Evolutionary conservation across 2,797 vertebrate species (phyloP).

Genomic region (Neopelma chrysocephalum): DNA sequence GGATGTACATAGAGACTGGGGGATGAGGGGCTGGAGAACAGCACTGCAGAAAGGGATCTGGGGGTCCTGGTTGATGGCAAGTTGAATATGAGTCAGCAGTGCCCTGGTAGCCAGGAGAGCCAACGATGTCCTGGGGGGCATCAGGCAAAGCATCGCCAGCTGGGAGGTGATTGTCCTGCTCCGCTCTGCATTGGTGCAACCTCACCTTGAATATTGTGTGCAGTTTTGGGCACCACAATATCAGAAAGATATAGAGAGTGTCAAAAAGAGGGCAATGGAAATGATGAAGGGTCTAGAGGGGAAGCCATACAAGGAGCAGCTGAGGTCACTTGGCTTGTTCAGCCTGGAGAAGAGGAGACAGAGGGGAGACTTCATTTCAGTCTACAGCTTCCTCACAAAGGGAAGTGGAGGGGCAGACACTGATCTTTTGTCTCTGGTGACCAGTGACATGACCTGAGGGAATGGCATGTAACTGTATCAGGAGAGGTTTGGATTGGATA

Average conservation of each 20-base stretch:
- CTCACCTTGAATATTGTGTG: fast-evolving
- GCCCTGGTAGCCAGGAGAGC: neutral
- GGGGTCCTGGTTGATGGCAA: fast-evolving
- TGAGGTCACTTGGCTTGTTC: neutral
- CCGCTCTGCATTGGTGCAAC: fast-evolving
- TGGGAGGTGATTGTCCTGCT: fast-evolving
- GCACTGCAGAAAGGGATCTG: neutral
- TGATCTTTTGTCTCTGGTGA: neutral
- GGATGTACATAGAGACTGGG: neutral
- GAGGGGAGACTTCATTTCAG: neutral
- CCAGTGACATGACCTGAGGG: neutral
- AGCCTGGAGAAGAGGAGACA: neutral
- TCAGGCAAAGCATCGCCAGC: neutral
- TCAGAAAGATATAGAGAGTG: neutral
- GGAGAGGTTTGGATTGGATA: fast-evolving
- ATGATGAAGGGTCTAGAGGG: neutral
- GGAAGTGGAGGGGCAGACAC: neutral
- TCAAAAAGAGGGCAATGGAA: neutral
- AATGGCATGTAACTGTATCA: neutral
- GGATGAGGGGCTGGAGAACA: neutral
- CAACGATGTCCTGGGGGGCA: fast-evolving
- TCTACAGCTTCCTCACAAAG: neutral
- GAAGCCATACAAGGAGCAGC: fast-evolving
- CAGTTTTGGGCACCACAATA: neutral
- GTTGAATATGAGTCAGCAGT: fast-evolving